Evolutionary conservation across 2,888 invertebrate species (phyloP).

Genomic region (Carpatolechia fugitivella): DNA sequence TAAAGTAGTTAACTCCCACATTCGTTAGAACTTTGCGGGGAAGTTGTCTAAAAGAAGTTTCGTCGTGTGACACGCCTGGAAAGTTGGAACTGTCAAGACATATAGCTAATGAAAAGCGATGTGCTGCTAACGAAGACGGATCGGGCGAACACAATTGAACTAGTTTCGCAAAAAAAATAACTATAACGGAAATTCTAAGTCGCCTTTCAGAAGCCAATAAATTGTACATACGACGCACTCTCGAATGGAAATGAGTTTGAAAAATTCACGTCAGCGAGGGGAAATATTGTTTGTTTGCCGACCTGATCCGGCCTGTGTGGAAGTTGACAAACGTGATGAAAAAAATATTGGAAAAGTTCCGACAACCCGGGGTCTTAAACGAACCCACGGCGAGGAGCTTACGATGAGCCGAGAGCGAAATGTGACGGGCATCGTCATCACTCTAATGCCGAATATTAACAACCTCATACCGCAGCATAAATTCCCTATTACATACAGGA

Average conservation of each 20-base stretch:
- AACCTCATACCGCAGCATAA: constrained; percentile 1
- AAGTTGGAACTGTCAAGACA: constrained; percentile 45
- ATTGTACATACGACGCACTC: constrained; percentile 45
- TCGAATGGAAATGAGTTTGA: constrained; percentile 61
- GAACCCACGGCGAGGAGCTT: constrained; percentile 36
- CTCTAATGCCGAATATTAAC: constrained; percentile 3
- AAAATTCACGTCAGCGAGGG: constrained; percentile 52
- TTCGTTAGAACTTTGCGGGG: constrained; percentile 38
- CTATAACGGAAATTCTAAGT: constrained; percentile 27
- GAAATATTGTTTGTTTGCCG: constrained; percentile 67
- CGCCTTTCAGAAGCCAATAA: constrained; percentile 46
- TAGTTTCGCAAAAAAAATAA: constrained; percentile 42
- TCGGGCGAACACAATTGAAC: constrained; percentile 38
- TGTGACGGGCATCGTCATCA: not conserved
- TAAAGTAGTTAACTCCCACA: constrained; percentile 24
- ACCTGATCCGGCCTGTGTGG: constrained; percentile 48
- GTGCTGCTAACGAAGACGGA: constrained; percentile 59
- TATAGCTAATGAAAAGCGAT: constrained; percentile 63
- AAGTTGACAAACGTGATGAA: constrained; percentile 66
- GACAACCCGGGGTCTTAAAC: constrained; percentile 41
- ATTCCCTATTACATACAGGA: not conserved
- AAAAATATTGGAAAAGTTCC: constrained; percentile 72
- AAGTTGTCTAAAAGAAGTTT: constrained; percentile 44
- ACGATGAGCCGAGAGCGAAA: constrained; percentile 21
- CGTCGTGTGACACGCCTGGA: constrained; percentile 36